Conservation (phyloP, 2,888 invertebrate genomes). For the Stenoptilia bipunctidactyla region DNA sequence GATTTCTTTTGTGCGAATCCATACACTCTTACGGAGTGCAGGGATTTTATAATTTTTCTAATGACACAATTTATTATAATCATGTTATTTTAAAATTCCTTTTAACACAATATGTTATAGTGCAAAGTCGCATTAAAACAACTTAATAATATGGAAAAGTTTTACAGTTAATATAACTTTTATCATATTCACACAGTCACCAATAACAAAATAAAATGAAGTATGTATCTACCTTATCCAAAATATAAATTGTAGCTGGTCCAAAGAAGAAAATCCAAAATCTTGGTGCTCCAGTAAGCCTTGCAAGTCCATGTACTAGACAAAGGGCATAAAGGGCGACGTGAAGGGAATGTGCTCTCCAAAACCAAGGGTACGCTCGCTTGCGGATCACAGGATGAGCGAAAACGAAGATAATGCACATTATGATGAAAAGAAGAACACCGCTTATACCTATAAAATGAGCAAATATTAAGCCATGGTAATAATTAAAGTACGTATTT, state of each 20-base stretch:
- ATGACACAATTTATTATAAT: too few relatives aligned
- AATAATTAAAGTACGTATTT: neutral
- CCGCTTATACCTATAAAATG: conserved; percentile 82
- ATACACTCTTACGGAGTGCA: too few relatives aligned
- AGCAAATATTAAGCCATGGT: neutral
- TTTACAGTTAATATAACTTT: too few relatives aligned
- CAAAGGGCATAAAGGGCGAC: conserved; percentile 87
- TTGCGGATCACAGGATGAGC: conserved; percentile 93
- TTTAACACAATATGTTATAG: too few relatives aligned
- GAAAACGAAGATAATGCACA: conserved; percentile 97
- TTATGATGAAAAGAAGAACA: conserved; percentile 87
- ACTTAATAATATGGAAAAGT: too few relatives aligned
- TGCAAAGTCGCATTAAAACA: too few relatives aligned
- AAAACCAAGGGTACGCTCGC: conserved; percentile 95
- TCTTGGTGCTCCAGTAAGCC: conserved; percentile 90
- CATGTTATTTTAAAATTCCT: too few relatives aligned
- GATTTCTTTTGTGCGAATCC: too few relatives aligned
- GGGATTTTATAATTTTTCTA: too few relatives aligned
- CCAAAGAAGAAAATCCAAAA: conserved; percentile 96
- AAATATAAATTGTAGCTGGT: conserved; percentile 88
- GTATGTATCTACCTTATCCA: conserved; percentile 88
- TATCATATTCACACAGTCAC: too few relatives aligned
- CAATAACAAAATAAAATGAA: too few relatives aligned
- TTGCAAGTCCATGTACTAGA: conserved; percentile 90
- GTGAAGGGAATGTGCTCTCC: conserved; percentile 93